These are phyloP conservation scores for Percopsis omiscomaycus DNA, from an alignment of 2,797 vertebrate genomes.

Conservation along the genomic window DNA sequence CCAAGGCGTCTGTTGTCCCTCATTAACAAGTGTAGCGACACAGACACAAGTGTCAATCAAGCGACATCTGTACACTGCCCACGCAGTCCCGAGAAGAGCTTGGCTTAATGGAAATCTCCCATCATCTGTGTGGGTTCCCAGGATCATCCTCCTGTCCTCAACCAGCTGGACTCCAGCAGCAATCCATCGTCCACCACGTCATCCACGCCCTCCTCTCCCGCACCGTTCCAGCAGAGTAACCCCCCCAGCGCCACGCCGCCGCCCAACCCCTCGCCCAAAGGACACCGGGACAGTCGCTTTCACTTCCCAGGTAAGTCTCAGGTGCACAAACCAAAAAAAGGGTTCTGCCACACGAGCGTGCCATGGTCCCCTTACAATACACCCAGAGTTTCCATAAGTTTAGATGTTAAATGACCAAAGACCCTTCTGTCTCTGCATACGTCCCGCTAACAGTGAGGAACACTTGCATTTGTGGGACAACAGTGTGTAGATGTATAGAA, in stretches of 20 bases:
- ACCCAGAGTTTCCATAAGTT: conserved; percentile 1
- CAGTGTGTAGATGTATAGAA: neutral
- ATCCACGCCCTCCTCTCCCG: conserved; percentile 96
- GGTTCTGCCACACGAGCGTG: neutral
- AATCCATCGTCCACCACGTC: conserved; percentile 98
- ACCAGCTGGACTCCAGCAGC: conserved; percentile 96
- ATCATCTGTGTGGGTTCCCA: conserved; percentile 49
- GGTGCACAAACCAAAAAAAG: neutral
- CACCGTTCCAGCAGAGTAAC: conserved; percentile 91
- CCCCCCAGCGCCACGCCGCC: conserved; percentile 93
- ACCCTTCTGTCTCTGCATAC: conserved; percentile 1
- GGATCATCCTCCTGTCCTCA: conserved; percentile 91
- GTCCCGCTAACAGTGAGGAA: conserved; percentile 40
- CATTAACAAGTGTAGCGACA: no score
- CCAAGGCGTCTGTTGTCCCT: no score
- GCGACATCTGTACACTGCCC: no score
- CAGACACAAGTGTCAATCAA: no score
- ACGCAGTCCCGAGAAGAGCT: no score
- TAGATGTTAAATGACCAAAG: conserved; percentile 4
- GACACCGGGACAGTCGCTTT: conserved; percentile 89
- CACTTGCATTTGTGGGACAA: conserved; percentile 4
- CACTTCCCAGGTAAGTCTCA: conserved; percentile 89
- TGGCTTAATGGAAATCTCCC: no score
- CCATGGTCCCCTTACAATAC: neutral
- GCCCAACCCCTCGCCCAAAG: conserved; percentile 95